Evolutionary conservation across 2,797 vertebrate genomes (phyloP), one percentile per base, ranked within the genome.

Genomic region (Phoxinus dragarum): DNA sequence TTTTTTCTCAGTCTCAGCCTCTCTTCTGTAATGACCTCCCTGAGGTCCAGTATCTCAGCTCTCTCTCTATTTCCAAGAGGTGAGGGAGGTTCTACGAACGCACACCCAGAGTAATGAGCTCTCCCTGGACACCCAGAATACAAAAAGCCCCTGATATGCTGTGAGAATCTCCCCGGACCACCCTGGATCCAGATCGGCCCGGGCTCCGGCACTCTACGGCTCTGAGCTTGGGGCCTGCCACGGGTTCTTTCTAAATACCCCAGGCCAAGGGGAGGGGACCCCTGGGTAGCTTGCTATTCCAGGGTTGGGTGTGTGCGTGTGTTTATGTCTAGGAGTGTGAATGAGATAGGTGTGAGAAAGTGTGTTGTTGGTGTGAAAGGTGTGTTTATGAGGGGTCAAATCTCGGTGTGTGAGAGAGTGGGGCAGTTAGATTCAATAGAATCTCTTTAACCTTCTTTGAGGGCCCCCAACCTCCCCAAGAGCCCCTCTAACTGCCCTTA

Each of bases 31-130:
- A 94, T 92, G 91, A 89, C 91, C 92, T 94, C 93, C 94, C 93
- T 27, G 79, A 92, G 94, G 94, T 93, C 92, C 90, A 74, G 69
- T 90, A 91, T 93, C 91, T 90, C 91, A 92, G 91, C 92, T 92
- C 92, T 91, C 91, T 88, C 92, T 89, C 89, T 72, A 90, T 90
- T 82, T 86, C 85, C 72, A 82, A 82, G 80, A 86, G 73, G 92
- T 93, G 92, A 93, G 92, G 92, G 89, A 78, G 92, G 90, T 92
- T 93, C 91, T 93, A 92, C 90, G 93, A 94, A 93, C 90, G 92
- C 93, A 94, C 92, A 94, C 93, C 94, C 92, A 93, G 91, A 85
- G 89, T 94, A 94, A 94, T 93, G 93, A 94, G 91, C 92, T 90
- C 93, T 94, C 92, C 86, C 91, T 92, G 93, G 93, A 93, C 93